These are phyloP conservation scores for Pleuronectes platessa DNA, from an alignment of 2,113 vertebrate species.

Conservation along the genomic window DNA sequence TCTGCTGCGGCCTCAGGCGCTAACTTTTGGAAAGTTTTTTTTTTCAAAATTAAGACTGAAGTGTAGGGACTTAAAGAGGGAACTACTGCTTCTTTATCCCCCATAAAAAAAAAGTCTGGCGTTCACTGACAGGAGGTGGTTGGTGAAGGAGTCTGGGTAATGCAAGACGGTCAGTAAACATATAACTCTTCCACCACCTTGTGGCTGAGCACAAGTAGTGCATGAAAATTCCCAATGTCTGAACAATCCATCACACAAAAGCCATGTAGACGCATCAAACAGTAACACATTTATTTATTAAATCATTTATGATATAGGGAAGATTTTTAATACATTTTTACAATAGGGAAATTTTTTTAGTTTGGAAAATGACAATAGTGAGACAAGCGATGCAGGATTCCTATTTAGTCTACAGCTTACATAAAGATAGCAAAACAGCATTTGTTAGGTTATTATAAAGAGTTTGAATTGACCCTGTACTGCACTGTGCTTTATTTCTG, in stretches of 20 bases:
- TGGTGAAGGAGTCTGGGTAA: background rate
- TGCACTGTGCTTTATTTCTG: conserved; percentile 49
- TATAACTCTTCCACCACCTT: conserved; percentile 45
- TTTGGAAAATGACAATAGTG: conserved; percentile 1
- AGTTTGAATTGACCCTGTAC: conserved; percentile 37
- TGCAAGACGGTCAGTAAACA: background rate
- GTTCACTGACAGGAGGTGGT: background rate
- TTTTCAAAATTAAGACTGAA: no score
- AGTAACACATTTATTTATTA: conserved; percentile 57
- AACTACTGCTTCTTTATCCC: background rate
- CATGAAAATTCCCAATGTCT: background rate
- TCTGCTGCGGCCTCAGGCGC: background rate
- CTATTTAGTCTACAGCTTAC: conserved; percentile 5
- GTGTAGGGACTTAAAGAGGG: no score
- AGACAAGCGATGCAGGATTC: background rate
- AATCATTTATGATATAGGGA: conserved; percentile 45
- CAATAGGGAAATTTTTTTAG: background rate
- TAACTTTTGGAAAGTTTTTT: no score
- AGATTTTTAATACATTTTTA: conserved; percentile 45
- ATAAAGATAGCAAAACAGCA: conserved; percentile 28
- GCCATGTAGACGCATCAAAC: background rate
- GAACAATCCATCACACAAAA: background rate
- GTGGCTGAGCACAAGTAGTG: conserved; percentile 46
- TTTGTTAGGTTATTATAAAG: conserved; percentile 17
- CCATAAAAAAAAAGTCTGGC: background rate